A percentile compares a stretch with the other conserved stretches of the same genome.
Conservation (phyloP, 2,113 vertebrate genomes). For the Boulengeromyrus knoepffleri region DNA sequence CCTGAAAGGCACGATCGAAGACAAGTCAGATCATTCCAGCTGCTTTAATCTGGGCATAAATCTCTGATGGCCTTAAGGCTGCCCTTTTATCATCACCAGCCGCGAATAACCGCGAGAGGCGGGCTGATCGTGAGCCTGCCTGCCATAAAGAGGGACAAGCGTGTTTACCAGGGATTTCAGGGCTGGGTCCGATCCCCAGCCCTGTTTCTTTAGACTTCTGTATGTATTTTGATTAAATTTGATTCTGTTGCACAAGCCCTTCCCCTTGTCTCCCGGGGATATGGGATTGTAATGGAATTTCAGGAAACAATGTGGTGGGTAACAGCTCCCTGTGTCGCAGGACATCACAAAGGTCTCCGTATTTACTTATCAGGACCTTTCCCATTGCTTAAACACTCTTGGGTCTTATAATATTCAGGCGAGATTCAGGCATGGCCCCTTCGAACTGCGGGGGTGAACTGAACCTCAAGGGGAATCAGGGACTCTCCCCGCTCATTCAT, state of each 20-base stretch:
- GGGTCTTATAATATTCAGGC: slow-evolving; percentile 44
- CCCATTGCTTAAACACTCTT: slow-evolving; percentile 69
- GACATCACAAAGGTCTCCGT: slow-evolving; percentile 63
- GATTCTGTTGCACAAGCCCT: slow-evolving; percentile 9
- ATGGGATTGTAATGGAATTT: slow-evolving; percentile 55
- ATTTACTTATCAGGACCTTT: slow-evolving; percentile 66
- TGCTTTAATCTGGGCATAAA: slow-evolving; percentile 29
- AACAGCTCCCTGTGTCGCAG: slow-evolving; percentile 53
- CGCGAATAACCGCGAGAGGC: slow-evolving; percentile 2
- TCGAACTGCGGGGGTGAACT: slow-evolving; percentile 57
- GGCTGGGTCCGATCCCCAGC: neutral
- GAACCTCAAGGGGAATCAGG: slow-evolving; percentile 21
- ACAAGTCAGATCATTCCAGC: slow-evolving; percentile 31
- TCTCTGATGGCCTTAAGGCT: slow-evolving; percentile 36
- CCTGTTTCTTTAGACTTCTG: slow-evolving; percentile 3
- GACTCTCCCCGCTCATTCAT: neutral
- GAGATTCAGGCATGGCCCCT: slow-evolving; percentile 57
- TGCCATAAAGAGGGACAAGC: slow-evolving; percentile 10
- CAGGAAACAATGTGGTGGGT: slow-evolving; percentile 63
- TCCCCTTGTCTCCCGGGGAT: slow-evolving; percentile 15
- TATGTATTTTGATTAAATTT: neutral
- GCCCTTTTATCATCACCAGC: slow-evolving; percentile 16
- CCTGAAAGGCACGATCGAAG: slow-evolving; percentile 34
- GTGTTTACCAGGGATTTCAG: slow-evolving; percentile 32
- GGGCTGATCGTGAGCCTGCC: slow-evolving; percentile 36